phyloP scores from a whole-genome alignment of 1,140 invertebrate species.

The Araneus ventricosus region DNA sequence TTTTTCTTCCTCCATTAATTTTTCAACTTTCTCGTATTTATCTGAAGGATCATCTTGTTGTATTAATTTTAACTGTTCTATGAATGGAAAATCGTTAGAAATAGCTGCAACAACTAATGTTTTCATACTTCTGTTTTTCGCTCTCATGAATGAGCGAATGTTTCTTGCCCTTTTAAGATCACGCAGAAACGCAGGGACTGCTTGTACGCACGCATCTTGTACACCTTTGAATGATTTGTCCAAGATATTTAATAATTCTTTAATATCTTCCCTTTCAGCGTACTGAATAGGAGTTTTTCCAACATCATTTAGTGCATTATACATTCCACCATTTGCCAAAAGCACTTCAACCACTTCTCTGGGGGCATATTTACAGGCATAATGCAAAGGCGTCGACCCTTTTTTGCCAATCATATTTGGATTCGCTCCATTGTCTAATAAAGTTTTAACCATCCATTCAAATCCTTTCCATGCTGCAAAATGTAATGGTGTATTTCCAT shows the following conservation, averaged over 20 bases:
- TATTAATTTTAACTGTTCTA: slow-evolving; percentile 9
- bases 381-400: slow-evolving; percentile 40
- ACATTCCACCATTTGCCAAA: background rate
- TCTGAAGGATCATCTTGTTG: slow-evolving; percentile 63
- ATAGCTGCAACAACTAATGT: slow-evolving; percentile 43
- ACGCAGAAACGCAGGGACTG: background rate
- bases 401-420: slow-evolving; percentile 27
- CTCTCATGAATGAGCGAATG: background rate
- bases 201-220: background rate
- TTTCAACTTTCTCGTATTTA: slow-evolving; percentile 18
- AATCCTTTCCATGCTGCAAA: slow-evolving; percentile 50
- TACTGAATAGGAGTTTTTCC: slow-evolving; percentile 1
- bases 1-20: background rate
- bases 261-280: background rate
- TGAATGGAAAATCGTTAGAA: background rate
- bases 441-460: background rate
- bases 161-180: background rate
- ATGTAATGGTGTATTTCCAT: background rate
- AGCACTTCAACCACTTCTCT: background rate
- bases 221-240: slow-evolving; percentile 47
- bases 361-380: slow-evolving; percentile 35
- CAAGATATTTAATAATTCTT: background rate
- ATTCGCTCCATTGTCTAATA: slow-evolving; percentile 39
- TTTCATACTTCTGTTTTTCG: background rate
- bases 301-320: background rate